Percentiles rank a stretch among this genome's conserved stretches.
Conservation (phyloP, 2,888 invertebrate species). For the Ophion ellenae region DNA sequence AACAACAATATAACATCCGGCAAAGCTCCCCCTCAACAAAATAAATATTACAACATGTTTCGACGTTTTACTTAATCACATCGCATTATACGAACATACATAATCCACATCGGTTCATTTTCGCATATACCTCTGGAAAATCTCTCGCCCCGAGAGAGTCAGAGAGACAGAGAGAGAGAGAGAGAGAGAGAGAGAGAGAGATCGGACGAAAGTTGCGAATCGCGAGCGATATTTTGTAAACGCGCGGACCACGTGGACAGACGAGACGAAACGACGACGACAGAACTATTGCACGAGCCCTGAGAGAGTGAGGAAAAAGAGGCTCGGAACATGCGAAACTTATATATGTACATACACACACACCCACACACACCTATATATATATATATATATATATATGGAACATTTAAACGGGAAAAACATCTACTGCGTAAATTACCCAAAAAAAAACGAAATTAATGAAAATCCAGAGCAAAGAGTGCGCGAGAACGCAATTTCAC, state of each 20-base stretch:
- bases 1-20: constrained; percentile 55
- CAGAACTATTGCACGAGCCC: not conserved
- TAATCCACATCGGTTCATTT: constrained; percentile 75
- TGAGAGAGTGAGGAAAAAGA: constrained; percentile 8
- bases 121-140: constrained; percentile 75
- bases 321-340: constrained; percentile 33
- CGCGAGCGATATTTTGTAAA: not conserved
- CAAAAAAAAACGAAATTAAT: constrained; percentile 15
- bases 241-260: constrained; percentile 1
- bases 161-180: constrained; percentile 6
- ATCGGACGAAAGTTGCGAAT: not conserved
- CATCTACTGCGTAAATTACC: not conserved
- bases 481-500: constrained; percentile 25
- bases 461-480: constrained; percentile 8
- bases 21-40: constrained; percentile 75
- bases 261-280: constrained; percentile 30
- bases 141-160: constrained; percentile 57
- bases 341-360: constrained; percentile 34
- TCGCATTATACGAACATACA: constrained; percentile 73
- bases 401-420: constrained; percentile 34
- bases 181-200: constrained; percentile 1
- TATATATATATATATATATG: not conserved
- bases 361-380: not conserved
- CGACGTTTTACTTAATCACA: constrained; percentile 78
- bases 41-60: constrained; percentile 77